Percentiles rank a stretch among this genome's conserved stretches.
Conservation (phyloP, 2,797 vertebrate species). For the Pelodytes ibericus region DNA sequence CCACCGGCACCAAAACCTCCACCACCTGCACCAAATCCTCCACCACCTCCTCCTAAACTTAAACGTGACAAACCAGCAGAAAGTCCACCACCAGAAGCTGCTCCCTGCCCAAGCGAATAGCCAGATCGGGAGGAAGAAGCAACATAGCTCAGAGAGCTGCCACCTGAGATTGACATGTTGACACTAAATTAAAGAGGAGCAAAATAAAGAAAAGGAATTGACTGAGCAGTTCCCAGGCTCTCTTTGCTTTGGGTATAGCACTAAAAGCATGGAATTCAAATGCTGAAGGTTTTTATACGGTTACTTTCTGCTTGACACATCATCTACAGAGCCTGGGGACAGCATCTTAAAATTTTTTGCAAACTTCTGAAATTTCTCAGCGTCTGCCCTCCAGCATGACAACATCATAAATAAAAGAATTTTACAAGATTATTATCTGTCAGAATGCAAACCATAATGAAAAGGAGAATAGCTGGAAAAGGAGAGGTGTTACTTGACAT, state of each 20-base stretch:
- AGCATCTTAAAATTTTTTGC: conserved; percentile 37
- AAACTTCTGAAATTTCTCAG: conserved; percentile 19
- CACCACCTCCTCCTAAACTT: conserved; percentile 25
- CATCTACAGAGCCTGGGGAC: conserved; percentile 21
- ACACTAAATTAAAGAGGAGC: not conserved
- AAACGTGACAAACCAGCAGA: conserved; percentile 39
- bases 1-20: conserved; percentile 16
- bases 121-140: conserved; percentile 47
- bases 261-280: conserved; percentile 12
- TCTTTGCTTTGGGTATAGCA: not conserved
- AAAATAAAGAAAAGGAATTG: not conserved
- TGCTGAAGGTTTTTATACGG: conserved; percentile 32
- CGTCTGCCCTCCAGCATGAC: conserved; percentile 48
- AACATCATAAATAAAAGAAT: not conserved
- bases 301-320: conserved; percentile 11
- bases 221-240: not conserved
- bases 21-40: not conserved
- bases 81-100: conserved; percentile 17
- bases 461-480: not conserved
- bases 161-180: conserved; percentile 45
- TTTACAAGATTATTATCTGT: not conserved
- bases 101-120: conserved; percentile 29
- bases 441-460: not conserved
- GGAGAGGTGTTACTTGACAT: not conserved
- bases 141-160: conserved; percentile 25